These are phyloP conservation scores for Lepidocyrtinus sp. DNA, from an alignment of 2,888 invertebrate genomes.

Conservation along the genomic window DNA sequence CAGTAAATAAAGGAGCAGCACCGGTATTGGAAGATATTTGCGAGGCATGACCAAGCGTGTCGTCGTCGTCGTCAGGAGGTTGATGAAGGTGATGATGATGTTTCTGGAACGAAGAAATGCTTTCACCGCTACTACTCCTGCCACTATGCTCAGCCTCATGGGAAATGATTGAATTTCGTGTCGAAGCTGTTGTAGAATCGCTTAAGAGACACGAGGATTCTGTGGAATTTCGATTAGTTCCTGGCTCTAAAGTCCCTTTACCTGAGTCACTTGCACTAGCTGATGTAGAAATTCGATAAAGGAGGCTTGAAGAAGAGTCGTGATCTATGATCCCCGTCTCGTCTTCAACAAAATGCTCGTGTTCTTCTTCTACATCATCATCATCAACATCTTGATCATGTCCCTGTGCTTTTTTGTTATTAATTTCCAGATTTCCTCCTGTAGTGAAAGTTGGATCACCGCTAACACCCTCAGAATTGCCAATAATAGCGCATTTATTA, in stretches of 20 bases:
- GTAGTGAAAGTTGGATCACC: background rate
- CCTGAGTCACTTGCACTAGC: conserved; percentile 69
- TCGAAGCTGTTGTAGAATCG: conserved; percentile 63
- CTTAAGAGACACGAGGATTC: conserved; percentile 68
- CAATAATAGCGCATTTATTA: background rate
- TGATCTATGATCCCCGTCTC: conserved; percentile 56
- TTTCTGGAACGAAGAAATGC: conserved; percentile 28
- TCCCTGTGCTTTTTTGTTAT: conserved; percentile 39
- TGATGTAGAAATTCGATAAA: conserved; percentile 65
- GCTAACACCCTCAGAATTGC: conserved; percentile 18
- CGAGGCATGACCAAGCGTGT: conserved; percentile 45
- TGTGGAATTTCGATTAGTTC: conserved; percentile 69
- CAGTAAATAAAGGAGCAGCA: conserved; percentile 18
- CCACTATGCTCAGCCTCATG: conserved; percentile 61
- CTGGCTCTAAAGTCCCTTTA: conserved; percentile 68
- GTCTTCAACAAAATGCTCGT: conserved; percentile 44
- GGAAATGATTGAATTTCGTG: conserved; percentile 69
- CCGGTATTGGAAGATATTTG: conserved; percentile 15
- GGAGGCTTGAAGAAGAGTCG: conserved; percentile 46
- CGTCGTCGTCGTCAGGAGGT: conserved; percentile 29
- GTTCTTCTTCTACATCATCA: conserved; percentile 2
- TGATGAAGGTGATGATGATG: conserved; percentile 33
- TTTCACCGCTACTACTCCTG: conserved; percentile 45
- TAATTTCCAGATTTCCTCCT: conserved; percentile 58
- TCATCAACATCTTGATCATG: conserved; percentile 2